Evolutionary conservation across 1,140 invertebrate genomes (phyloP), one percentile per base, ranked within the genome.

Genomic region (Gonioctena quinquepunctata): DNA sequence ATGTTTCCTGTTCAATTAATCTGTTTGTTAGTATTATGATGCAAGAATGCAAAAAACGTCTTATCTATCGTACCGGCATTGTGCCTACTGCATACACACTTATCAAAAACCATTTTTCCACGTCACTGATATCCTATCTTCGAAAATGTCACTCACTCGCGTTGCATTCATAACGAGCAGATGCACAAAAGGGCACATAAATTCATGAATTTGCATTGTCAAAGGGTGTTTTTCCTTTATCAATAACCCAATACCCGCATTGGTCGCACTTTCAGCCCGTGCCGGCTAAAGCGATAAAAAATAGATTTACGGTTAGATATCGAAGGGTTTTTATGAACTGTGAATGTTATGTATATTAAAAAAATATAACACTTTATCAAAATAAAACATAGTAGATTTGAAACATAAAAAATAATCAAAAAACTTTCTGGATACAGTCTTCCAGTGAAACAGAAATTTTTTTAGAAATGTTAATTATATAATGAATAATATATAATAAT

Each of bases 181-280:
- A 61, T 61, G 59, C 23, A 61, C 59, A 19, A 28, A 61, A 57
- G 54, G 54, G 54, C 21, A 57, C 54, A 21, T 28, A 56, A 56
- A 61, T 61, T 61, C 27, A 61, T 61, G 59, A 61, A 61, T 61
- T 61, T 61, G 59, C 27, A 61, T 61, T 61, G 59, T 61, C 27
- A 61, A 61, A 61, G 59, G 27, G 59, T 61, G 25, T 26, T 19
- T 61, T 18, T 8, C 18, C 18, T 61, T 33, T 61, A 33, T 61
- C 26, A 28, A 28, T n/a, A 4, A 23, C 25, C 59, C 26, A 28
- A 28, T n/a, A 4, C 59, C 25, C 59, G 27, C 27, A 27, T 27
- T 11, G 59, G n/a, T 61, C 27, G 27, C 59, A 61, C 59, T 61
- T 56, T 28, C 27, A 26, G 59, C 59, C 59, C 59, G 59, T 61